Percentiles rank a stretch among this genome's conserved stretches.
Conservation (phyloP, 2,797 vertebrate species). For the Nannoperca australis region DNA sequence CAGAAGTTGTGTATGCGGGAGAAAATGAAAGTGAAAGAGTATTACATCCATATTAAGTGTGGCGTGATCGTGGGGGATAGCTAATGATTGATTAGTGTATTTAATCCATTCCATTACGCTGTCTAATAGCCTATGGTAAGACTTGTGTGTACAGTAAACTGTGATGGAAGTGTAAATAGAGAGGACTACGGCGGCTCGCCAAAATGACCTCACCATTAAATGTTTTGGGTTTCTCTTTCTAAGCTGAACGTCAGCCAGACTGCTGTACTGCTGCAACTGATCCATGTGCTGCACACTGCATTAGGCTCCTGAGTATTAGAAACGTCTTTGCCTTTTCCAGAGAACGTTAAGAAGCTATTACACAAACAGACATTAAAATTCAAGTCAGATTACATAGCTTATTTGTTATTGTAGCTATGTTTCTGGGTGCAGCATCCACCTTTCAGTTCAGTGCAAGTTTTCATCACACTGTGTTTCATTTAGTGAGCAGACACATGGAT, state of each 20-base stretch:
- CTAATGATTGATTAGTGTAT: slow-evolving; percentile 72
- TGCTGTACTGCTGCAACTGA: slow-evolving; percentile 48
- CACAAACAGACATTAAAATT: slow-evolving; percentile 60
- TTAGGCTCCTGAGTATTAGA: slow-evolving; percentile 45
- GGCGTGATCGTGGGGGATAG: slow-evolving; percentile 39
- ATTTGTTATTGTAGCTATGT: slow-evolving; percentile 47
- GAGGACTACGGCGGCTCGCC: slow-evolving; percentile 52
- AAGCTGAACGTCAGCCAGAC: slow-evolving; percentile 61
- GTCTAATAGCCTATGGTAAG: slow-evolving; percentile 70
- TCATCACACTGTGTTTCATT: slow-evolving; percentile 58
- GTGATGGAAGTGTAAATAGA: slow-evolving; percentile 74
- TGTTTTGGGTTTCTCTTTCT: slow-evolving; percentile 11
- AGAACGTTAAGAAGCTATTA: slow-evolving; percentile 51
- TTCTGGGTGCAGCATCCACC: slow-evolving; percentile 28
- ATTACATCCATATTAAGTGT: slow-evolving; percentile 38
- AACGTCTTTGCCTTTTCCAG: slow-evolving; percentile 36
- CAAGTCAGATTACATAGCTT: slow-evolving; percentile 32
- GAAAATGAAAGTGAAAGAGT: slow-evolving; percentile 63
- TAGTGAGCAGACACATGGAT: slow-evolving; percentile 68
- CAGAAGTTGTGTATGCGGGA: slow-evolving; percentile 42
- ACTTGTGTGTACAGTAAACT: slow-evolving; percentile 68
- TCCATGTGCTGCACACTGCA: slow-evolving; percentile 50
- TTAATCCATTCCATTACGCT: slow-evolving; percentile 72
- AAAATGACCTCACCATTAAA: slow-evolving; percentile 68
- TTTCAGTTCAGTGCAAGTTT: slow-evolving; percentile 41